Conservation (phyloP, 2,888 invertebrate species). For the Kuschelorhynchus macadamiae region DNA sequence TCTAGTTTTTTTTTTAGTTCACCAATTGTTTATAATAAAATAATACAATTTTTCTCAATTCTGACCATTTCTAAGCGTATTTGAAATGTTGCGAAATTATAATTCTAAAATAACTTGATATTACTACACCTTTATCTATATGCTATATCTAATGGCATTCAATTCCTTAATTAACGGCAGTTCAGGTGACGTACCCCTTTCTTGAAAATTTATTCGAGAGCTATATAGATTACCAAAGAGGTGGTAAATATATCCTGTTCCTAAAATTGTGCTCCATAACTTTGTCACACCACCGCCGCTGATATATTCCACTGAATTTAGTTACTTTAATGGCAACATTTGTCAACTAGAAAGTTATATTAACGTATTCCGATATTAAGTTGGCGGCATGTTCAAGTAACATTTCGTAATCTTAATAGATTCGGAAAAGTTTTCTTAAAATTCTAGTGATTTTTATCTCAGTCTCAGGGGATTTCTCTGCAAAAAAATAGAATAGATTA, state of each 20-base stretch:
- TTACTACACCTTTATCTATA: too few relatives aligned
- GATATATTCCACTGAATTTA: conserved; percentile 35
- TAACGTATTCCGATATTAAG: conserved; percentile 27
- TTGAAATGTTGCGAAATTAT: too few relatives aligned
- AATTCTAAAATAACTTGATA: too few relatives aligned
- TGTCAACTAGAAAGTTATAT: conserved; percentile 29
- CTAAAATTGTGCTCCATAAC: conserved; percentile 31
- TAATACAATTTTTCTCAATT: too few relatives aligned
- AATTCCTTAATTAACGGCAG: conserved; percentile 4
- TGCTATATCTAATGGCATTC: conserved; percentile 8
- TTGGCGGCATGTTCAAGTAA: conserved; percentile 1
- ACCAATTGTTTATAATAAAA: too few relatives aligned
- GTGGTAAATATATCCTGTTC: conserved; percentile 35
- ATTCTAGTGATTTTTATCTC: too few relatives aligned
- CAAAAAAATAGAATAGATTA: too few relatives aligned
- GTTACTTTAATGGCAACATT: conserved; percentile 32
- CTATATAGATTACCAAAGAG: conserved; percentile 26
- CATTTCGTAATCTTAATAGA: background rate
- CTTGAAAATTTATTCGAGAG: conserved; percentile 22
- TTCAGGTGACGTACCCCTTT: conserved; percentile 15
- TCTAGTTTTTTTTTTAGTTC: too few relatives aligned
- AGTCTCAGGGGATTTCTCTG: too few relatives aligned
- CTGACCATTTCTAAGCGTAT: too few relatives aligned
- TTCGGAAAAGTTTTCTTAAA: background rate
- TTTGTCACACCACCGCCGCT: conserved; percentile 22